phyloP scores from a whole-genome alignment of 2,113 vertebrate genomes.

The Sarotherodon lohbergeri region DNA sequence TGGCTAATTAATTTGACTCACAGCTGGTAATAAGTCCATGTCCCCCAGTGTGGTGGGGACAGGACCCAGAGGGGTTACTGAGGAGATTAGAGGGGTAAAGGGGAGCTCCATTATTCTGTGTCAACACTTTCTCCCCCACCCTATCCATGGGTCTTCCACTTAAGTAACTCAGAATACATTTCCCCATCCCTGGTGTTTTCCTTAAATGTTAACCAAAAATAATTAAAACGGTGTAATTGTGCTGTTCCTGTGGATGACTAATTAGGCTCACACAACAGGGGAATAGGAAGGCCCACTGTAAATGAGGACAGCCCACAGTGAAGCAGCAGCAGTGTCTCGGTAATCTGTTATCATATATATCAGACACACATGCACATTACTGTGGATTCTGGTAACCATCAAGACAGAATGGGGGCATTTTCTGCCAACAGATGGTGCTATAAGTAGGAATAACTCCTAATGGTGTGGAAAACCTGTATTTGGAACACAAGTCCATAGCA shows the following conservation, averaged over 20 bases:
- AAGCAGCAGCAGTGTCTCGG: not conserved
- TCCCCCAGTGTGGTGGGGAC: not conserved
- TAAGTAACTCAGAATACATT: not conserved
- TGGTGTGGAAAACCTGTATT: slow-evolving; percentile 15
- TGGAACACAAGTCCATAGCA: not conserved
- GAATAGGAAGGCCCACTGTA: slow-evolving; percentile 5
- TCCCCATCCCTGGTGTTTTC: not conserved
- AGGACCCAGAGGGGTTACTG: not conserved
- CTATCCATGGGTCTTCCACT: not conserved
- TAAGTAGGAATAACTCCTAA: slow-evolving; percentile 2
- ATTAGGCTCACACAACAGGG: slow-evolving; percentile 49
- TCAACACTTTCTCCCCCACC: not conserved
- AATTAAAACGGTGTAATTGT: not conserved
- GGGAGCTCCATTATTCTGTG: not conserved
- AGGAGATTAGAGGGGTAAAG: not conserved
- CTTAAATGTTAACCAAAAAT: slow-evolving; percentile 13
- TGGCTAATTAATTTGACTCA: slow-evolving; percentile 48
- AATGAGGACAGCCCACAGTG: slow-evolving; percentile 42
- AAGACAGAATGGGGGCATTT: slow-evolving; percentile 39
- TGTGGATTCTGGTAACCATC: not conserved
- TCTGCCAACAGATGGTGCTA: slow-evolving; percentile 52
- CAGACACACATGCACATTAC: not conserved
- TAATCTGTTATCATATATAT: not conserved
- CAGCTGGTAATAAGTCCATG: slow-evolving; percentile 18
- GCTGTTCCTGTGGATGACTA: slow-evolving; percentile 17